These are phyloP conservation scores for Lamellibrachia satsuma DNA, from an alignment of 2,888 invertebrate species.

Conservation along the genomic window DNA sequence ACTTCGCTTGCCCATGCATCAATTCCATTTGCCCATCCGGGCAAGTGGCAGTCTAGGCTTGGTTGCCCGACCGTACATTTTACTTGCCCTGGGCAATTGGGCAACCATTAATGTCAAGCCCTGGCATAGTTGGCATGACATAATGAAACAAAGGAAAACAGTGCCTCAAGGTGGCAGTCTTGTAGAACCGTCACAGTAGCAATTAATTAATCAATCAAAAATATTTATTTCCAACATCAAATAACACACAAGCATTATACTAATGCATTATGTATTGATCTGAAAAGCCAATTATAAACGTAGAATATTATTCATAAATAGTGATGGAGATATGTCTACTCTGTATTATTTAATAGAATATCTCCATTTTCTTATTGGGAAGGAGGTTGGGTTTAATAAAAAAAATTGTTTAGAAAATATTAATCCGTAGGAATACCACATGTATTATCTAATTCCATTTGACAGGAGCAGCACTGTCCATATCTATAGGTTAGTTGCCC, in stretches of 20 bases:
- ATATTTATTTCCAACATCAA: no score
- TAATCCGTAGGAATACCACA: background rate
- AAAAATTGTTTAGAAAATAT: background rate
- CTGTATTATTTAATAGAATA: background rate
- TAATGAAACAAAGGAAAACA: background rate
- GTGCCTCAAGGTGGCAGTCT: background rate
- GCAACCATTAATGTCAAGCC: no score
- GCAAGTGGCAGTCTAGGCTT: no score
- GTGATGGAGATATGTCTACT: background rate
- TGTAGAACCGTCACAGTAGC: background rate
- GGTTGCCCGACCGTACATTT: no score
- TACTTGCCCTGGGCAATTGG: no score
- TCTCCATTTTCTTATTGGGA: background rate
- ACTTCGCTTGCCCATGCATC: no score
- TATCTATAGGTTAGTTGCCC: background rate
- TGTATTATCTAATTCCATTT: background rate
- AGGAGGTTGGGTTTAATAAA: background rate
- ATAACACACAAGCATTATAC: no score
- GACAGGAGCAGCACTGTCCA: background rate
- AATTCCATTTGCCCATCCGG: no score
- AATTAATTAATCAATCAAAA: no score
- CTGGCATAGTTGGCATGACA: background rate
- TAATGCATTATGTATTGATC: no score
- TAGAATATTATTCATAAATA: background rate
- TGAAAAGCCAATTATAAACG: no score